These are phyloP conservation scores for Bambusicola thoracicus DNA, from an alignment of 2,113 vertebrate genomes.

Conservation along the genomic window DNA sequence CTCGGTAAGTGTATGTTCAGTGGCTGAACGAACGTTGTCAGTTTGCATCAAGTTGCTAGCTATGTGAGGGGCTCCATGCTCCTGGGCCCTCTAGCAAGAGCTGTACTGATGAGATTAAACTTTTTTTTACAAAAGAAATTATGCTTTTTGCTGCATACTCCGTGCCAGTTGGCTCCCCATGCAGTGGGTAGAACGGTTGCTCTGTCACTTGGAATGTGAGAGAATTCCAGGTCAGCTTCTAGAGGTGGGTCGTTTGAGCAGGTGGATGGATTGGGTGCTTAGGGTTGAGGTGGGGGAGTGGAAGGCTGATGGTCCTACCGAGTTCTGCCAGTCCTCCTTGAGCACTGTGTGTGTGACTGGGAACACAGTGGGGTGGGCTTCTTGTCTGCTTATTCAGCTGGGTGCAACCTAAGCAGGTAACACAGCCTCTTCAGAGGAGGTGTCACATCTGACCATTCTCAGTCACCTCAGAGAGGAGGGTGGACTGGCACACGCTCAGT, in stretches of 20 bases:
- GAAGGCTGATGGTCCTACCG: not conserved
- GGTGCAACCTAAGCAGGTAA: not conserved
- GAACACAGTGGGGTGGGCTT: not conserved
- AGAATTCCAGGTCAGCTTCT: not conserved
- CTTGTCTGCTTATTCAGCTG: not conserved
- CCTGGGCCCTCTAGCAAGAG: not conserved
- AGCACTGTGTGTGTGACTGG: not conserved
- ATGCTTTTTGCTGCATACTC: not conserved
- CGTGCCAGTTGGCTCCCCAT: not conserved
- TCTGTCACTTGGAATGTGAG: not conserved
- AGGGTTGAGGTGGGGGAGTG: not conserved
- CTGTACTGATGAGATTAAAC: not conserved
- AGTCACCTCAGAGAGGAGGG: not conserved
- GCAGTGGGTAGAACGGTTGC: not conserved
- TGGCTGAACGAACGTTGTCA: slow-evolving; percentile 44
- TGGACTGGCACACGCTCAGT: not conserved
- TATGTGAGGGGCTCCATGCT: not conserved
- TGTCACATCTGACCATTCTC: not conserved
- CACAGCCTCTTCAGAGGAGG: not conserved
- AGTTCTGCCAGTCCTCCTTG: not conserved
- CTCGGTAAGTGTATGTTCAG: slow-evolving; percentile 51
- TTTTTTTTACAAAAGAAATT: not conserved
- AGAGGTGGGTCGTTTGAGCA: not conserved
- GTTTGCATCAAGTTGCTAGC: not conserved
- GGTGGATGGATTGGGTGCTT: not conserved